phyloP scores from a whole-genome alignment of 2,797 vertebrate genomes.

The Acomys russatus region DNA sequence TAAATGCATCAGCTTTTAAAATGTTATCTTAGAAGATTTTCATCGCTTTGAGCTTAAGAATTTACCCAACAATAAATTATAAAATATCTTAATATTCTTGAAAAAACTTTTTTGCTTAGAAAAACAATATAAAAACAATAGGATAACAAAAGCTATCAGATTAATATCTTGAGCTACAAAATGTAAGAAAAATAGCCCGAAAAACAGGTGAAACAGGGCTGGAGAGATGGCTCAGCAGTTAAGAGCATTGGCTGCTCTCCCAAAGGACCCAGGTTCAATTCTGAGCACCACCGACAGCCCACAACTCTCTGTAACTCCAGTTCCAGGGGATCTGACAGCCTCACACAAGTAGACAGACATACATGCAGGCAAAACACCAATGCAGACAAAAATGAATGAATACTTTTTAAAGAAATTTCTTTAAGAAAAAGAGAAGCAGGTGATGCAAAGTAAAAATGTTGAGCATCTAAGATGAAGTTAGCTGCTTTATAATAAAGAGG shows the following conservation, averaged over 20 bases:
- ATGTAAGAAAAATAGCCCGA: background rate
- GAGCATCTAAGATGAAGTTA: background rate
- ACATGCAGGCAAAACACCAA: too few relatives aligned
- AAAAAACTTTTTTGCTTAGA: background rate
- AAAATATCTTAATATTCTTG: conserved; percentile 11
- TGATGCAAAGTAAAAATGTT: background rate
- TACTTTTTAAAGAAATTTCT: background rate
- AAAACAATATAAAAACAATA: conserved; percentile 3
- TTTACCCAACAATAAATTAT: background rate
- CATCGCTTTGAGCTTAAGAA: conserved; percentile 24
- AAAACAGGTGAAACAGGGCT: background rate
- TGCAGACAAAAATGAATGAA: too few relatives aligned
- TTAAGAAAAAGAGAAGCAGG: background rate
- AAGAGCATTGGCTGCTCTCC: too few relatives aligned
- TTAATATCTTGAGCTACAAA: background rate
- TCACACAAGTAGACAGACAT: too few relatives aligned
- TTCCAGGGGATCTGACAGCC: too few relatives aligned
- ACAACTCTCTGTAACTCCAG: too few relatives aligned
- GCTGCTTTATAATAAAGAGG: background rate
- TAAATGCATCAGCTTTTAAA: background rate
- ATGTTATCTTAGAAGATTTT: background rate
- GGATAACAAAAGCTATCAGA: conserved; percentile 24
- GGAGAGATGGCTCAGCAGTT: too few relatives aligned
- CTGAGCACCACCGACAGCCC: too few relatives aligned
- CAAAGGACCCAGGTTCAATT: too few relatives aligned